Base-by-base conservation (phyloP, 2,113 vertebrate genomes). In the Actinemys pallida region DNA sequence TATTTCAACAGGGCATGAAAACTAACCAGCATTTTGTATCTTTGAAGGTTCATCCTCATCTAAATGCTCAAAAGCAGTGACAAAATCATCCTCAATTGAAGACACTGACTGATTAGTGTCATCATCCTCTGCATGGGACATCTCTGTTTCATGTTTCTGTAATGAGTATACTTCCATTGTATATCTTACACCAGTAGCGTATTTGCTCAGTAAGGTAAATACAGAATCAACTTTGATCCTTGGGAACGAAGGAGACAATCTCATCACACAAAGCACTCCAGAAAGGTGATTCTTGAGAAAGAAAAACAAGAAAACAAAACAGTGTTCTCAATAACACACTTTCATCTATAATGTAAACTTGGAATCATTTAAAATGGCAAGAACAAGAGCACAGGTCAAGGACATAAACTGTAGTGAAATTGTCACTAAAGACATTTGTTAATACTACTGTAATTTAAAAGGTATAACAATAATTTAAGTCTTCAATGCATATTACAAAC, bases 1-100 rank as follows among this genome's bases (percentile, higher is more conserved):
- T 76, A 78, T 76, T 69, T 52, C 81, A 96, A 27, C 45, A 75
- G 19, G 17, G n/a, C 10, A 35, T 39, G 80, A 94, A 78, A 94
- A 98, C 98, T 90, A 98, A 99, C 99, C 98, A 84, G 95, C 75
- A 94, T 54, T 94, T 88, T 97, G 97, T 2, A 35, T 90, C 92
- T 97, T 98, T 97, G 97, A 97, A 50, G 98, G 94, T 39, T 99
- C 99, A 4, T 99, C 99, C 92, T 99, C 99, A 96, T 99, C 99
- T 75, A 99, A 98, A 94, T 99, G 99, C 96, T 99, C 99, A 4
- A 99, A 98, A 54, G 99, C 99, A 47, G 99, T 99, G 93, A 99
- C 99, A 98, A 99, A 99, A 98, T 99, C 99, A 93, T 99, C 99
- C 89, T 99, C 99, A 49, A 99, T 99, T 54, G 99, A 99, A 54